phyloP scores from a whole-genome alignment of 1,140 invertebrate species.

The Drosophila miranda region DNA sequence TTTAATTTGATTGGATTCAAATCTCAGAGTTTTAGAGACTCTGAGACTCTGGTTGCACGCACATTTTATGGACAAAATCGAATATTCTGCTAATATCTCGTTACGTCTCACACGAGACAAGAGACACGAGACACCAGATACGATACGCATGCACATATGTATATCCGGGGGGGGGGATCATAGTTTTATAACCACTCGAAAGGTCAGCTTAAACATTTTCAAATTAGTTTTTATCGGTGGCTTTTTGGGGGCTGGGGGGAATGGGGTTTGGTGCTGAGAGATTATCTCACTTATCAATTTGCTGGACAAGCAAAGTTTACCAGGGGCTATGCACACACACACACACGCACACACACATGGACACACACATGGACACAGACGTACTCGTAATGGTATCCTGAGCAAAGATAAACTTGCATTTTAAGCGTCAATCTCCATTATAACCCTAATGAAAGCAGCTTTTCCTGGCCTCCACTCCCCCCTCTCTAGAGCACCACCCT shows the following conservation, averaged over 20 bases:
- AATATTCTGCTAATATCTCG: conserved; percentile 32
- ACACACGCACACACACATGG: too few species aligned
- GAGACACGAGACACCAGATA: too few species aligned
- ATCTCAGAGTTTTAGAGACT: not conserved
- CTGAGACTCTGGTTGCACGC: too few species aligned
- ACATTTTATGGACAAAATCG: conserved; percentile 6
- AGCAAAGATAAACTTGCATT: conserved; percentile 47
- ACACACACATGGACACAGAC: too few species aligned
- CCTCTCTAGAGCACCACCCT: not conserved
- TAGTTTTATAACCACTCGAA: conserved; percentile 8
- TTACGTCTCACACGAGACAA: conserved; percentile 33
- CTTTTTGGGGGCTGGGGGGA: too few species aligned
- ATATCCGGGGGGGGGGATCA: not conserved
- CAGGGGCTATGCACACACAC: too few species aligned
- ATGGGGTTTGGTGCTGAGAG: not conserved
- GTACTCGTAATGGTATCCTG: conserved; percentile 4
- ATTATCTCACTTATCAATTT: conserved; percentile 53
- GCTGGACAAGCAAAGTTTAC: conserved; percentile 45
- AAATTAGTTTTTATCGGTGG: conserved; percentile 35
- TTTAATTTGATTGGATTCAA: conserved; percentile 47
- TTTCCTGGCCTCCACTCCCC: not conserved
- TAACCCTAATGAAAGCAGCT: conserved; percentile 53
- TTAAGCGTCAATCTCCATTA: conserved; percentile 55
- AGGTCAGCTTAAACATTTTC: conserved; percentile 24
- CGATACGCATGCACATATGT: too few species aligned